Base-by-base conservation (phyloP, 1,140 invertebrate genomes). In the Papilio dardanus region DNA sequence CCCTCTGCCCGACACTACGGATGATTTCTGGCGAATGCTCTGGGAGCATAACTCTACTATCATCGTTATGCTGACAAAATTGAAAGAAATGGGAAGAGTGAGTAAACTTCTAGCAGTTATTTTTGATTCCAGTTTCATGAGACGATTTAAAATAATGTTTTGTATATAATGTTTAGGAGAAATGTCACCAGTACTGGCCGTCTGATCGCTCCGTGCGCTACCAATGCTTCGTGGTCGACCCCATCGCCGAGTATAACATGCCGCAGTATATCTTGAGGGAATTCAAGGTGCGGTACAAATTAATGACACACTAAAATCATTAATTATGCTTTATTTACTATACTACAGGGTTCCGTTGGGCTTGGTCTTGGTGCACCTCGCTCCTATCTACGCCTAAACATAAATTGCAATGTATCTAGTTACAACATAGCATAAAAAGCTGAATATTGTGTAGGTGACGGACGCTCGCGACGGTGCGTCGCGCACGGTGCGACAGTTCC, bases 11-110 rank as follows among this genome's bases (percentile, higher is more conserved):
- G 98, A 99, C 81, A 99, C 99, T 0, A 98, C 98, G 0, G 98
- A 99, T 82, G 99, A 99, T 89, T 99, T 99, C 85, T 99, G 99
- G 99, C 95, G 99, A 78, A 99, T 99, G 99, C 94, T 99, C n/a
- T 99, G 99, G 99, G 99, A 99, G 90, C 98, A 99, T 89, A 99
- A 99, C 92, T 99, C 98, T 0, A 99, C 98, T 5, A 99, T 99
- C 90, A 97, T 99, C 42, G 99, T 99, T 10, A 99, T 99, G 99
- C 94, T 99, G 42, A 99, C 98, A 3, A 99, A 99, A 93, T 94
- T 99, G 21, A 98, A 99, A 90, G 99, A 99, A 94, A 98, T 99
- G 97, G 98, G 98, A 77, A 95, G 98, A 88, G 97, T 98, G 94
- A 95, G 96, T 85, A 50, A 24, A 33, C 74, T 58, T 19, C 78